Evolutionary conservation across 2,797 vertebrate genomes (phyloP), one percentile per base, ranked within the genome.

Genomic region (Lemur catta): DNA sequence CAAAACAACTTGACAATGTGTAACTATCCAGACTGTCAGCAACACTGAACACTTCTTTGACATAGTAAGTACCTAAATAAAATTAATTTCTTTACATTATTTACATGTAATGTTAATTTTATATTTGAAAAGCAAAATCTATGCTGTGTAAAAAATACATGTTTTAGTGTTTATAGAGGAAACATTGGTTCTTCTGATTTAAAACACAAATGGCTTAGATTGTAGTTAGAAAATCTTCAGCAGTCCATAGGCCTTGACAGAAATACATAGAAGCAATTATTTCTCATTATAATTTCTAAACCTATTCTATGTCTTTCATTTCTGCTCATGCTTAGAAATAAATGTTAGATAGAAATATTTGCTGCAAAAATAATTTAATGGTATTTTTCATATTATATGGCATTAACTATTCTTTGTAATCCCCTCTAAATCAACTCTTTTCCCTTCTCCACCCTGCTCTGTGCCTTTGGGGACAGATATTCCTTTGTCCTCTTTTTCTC

Each of bases 31-130:
- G 43, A 71, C 8, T 90, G 26, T 93, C 52, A 92, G 50, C 3
- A 65, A 61, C 4, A 87, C 4, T 89, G 65, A 91, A 41, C 13
- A 78, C 1, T 43, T 75, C 12, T 95, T 71, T 55, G 28, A 35
- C 28, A 82, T 26, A 81, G 10, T 48, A 87, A 65, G 15, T 71
- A 46, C 14, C 91, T 89, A 46, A 85, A 48, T 65, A 79, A 94
- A 91, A 90, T 91, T 35, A 91, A 18, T 79, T 87, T 82, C 15
- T 95, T 90, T 14, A 46, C 82, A 50, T 81, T 80, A 93, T 81
- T 94, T 95, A 30, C 11, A 84, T 15, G 38, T 52, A 86, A 57
- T 95, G 5, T 65, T 80, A 65, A 33, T 59, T 94, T 94, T 93
- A n/a, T 67, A 43, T 76, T 55, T 93, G 30, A 82, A 95, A 93